phyloP scores from a whole-genome alignment of 2,113 vertebrate species.

The Craseonycteris thonglongyai region DNA sequence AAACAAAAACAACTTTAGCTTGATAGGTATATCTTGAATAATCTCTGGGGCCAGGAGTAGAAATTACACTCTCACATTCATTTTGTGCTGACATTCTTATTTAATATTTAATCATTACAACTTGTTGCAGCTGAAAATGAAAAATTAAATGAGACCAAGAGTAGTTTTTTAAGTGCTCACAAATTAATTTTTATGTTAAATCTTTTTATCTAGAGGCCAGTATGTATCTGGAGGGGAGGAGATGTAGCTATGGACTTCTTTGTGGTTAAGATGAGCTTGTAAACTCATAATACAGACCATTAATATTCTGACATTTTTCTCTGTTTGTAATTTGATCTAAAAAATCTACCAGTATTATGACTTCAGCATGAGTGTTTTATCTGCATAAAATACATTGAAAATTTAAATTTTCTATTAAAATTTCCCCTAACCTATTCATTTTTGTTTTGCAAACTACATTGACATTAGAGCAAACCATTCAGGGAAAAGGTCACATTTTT shows the following conservation, averaged over 20 bases:
- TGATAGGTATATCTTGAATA: background rate
- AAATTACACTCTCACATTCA: background rate
- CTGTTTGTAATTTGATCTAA: background rate
- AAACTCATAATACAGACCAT: background rate
- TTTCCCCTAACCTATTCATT: background rate
- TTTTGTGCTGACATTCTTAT: background rate
- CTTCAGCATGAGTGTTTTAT: background rate
- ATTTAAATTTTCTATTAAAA: background rate
- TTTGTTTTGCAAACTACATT: background rate
- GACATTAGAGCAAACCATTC: background rate
- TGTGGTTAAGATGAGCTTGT: background rate
- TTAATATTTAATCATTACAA: background rate
- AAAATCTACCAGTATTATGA: background rate
- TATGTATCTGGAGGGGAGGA: background rate
- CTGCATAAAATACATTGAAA: background rate
- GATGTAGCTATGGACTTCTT: background rate
- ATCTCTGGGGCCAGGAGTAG: background rate
- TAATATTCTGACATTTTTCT: background rate
- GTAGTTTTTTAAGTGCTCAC: background rate
- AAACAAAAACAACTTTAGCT: background rate
- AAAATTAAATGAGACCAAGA: background rate
- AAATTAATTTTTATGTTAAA: background rate
- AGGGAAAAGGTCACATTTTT: background rate
- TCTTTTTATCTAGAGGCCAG: background rate
- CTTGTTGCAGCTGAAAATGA: background rate